Evolutionary conservation across 2,888 invertebrate genomes (phyloP).

Genomic region (Sthenelais limicola): DNA sequence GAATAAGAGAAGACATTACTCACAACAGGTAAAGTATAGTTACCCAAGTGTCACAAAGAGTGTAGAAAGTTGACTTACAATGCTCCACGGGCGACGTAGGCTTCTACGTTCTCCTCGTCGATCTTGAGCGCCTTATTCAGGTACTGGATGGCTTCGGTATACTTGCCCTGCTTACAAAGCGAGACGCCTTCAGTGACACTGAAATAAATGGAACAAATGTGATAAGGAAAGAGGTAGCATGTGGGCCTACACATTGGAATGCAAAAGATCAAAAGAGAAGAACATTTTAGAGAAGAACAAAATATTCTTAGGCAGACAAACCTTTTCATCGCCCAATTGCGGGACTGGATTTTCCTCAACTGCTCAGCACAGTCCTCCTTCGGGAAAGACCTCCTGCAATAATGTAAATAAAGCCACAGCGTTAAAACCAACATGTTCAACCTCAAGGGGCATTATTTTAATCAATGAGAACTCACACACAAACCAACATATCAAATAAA

Average conservation of each 20-base stretch:
- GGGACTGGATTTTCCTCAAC: slow-evolving; percentile 90
- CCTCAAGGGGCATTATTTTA: no score
- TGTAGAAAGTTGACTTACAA: slow-evolving; percentile 76
- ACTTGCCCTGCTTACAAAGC: slow-evolving; percentile 89
- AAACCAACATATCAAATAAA: no score
- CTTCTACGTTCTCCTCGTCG: slow-evolving; percentile 85
- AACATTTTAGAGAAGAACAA: neutral
- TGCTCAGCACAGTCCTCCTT: slow-evolving; percentile 87
- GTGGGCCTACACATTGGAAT: no score
- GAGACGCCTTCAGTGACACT: slow-evolving; percentile 96
- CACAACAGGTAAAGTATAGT: no score
- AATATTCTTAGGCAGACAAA: slow-evolving; percentile 46
- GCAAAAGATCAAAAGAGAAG: neutral
- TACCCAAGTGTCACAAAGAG: no score
- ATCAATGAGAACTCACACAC: no score
- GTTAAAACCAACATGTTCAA: no score
- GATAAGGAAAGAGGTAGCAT: no score
- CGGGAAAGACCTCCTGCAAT: no score
- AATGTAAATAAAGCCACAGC: no score
- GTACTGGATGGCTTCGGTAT: slow-evolving; percentile 67
- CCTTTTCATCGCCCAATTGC: slow-evolving; percentile 90
- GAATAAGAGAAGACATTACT: no score
- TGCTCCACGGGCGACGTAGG: slow-evolving; percentile 81
- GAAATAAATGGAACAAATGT: no score
- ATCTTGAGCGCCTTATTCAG: slow-evolving; percentile 70